phyloP scores from a whole-genome alignment of 2,888 invertebrate genomes.

The Chrysotoxum bicinctum region DNA sequence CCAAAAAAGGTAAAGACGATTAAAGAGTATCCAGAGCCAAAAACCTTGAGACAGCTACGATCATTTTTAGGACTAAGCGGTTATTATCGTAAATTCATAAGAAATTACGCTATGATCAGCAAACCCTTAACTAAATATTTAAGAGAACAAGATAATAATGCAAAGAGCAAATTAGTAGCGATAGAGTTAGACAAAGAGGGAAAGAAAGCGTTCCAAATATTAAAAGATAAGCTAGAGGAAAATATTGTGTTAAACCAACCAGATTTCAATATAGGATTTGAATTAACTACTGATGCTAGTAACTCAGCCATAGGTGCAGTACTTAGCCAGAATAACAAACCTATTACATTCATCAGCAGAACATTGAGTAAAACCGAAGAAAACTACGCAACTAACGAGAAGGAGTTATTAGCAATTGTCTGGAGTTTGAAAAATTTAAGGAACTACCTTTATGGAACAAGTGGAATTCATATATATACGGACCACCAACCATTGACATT shows the following conservation, averaged over 20 bases:
- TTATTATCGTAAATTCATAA: neutral
- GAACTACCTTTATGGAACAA: conserved; percentile 50
- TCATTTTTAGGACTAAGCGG: neutral
- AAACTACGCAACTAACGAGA: conserved; percentile 75
- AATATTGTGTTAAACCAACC: neutral
- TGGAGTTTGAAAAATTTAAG: conserved; percentile 77
- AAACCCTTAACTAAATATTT: neutral
- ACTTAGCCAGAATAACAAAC: conserved; percentile 2
- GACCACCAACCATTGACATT: neutral
- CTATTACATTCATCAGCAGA: neutral
- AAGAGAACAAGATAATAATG: neutral
- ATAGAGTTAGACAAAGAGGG: neutral
- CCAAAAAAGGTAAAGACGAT: neutral
- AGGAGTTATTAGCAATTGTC: conserved; percentile 77
- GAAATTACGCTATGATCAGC: neutral
- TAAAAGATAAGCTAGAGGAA: neutral
- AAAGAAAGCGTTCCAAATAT: neutral
- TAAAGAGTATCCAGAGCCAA: neutral
- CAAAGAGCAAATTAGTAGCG: neutral
- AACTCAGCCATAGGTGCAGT: conserved; percentile 42
- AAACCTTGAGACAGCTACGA: neutral
- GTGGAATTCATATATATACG: neutral
- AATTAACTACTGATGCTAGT: conserved; percentile 43
- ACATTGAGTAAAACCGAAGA: conserved; percentile 34
- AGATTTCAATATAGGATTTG: conserved; percentile 28